Conservation (phyloP, 2,888 invertebrate genomes). For the Dione vanillae region DNA sequence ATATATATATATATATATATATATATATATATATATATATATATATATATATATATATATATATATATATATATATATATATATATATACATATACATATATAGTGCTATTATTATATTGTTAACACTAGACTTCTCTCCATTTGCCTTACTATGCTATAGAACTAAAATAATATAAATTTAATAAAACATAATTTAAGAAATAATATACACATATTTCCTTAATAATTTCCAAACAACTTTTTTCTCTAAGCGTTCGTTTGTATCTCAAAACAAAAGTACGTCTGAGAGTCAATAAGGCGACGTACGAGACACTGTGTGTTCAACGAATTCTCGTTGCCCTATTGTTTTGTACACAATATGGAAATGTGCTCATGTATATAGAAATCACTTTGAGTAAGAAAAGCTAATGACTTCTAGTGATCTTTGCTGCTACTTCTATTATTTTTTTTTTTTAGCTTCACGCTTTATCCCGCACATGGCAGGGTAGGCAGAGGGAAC, state of each 20-base stretch:
- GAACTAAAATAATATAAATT: too few relatives aligned
- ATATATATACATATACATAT: too few relatives aligned
- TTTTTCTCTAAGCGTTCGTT: conserved; percentile 28
- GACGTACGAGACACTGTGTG: conserved; percentile 39
- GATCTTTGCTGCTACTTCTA: neutral
- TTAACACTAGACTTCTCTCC: neutral
- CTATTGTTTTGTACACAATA: conserved; percentile 16
- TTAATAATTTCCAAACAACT: neutral
- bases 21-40: too few relatives aligned
- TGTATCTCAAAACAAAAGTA: conserved; percentile 39
- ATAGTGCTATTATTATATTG: too few relatives aligned
- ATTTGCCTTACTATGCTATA: too few relatives aligned
- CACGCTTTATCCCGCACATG: too few relatives aligned
- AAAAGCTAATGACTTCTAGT: conserved; percentile 6
- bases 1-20: neutral
- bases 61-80: neutral
- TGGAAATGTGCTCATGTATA: conserved; percentile 3
- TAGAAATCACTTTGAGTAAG: conserved; percentile 8
- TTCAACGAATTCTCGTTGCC: conserved; percentile 34
- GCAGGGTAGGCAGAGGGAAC: too few relatives aligned
- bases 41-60: too few relatives aligned
- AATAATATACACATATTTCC: neutral
- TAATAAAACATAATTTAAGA: too few relatives aligned
- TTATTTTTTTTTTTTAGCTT: neutral
- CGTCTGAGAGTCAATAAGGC: conserved; percentile 48